Conservation (phyloP, 2,797 vertebrate genomes). For the Rousettus madagascariensis region DNA sequence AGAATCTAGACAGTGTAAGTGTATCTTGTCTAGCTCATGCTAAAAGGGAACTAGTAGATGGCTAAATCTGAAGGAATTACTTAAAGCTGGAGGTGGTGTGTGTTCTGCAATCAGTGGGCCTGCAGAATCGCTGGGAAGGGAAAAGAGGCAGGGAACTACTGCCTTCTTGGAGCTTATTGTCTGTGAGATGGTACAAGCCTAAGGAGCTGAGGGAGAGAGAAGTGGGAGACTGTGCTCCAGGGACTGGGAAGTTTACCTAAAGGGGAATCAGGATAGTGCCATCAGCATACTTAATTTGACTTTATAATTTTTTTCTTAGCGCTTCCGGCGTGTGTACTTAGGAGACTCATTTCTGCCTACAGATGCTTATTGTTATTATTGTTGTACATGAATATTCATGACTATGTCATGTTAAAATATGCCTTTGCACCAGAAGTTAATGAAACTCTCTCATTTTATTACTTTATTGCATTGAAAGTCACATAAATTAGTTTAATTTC, state of each 20-base stretch:
- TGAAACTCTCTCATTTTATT: slow-evolving; percentile 36
- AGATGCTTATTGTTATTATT: not conserved
- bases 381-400: slow-evolving; percentile 31
- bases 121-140: not conserved
- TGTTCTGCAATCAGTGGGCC: not conserved
- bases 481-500: slow-evolving; percentile 48
- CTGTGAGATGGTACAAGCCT: not conserved
- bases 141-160: not conserved
- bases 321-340: not conserved
- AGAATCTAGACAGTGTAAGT: not conserved
- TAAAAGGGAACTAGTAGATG: not conserved
- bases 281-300: not conserved
- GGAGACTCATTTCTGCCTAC: not conserved
- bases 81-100: not conserved
- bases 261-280: not conserved
- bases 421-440: slow-evolving; percentile 42
- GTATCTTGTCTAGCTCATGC: not conserved
- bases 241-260: not conserved
- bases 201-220: not conserved
- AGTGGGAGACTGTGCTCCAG: not conserved
- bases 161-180: not conserved
- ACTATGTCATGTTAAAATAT: slow-evolving; percentile 44
- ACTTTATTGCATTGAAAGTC: not conserved
- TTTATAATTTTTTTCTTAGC: not conserved
- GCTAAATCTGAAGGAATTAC: not conserved